Conservation (phyloP, 1,140 invertebrate species). For the Hirudo medicinalis region DNA sequence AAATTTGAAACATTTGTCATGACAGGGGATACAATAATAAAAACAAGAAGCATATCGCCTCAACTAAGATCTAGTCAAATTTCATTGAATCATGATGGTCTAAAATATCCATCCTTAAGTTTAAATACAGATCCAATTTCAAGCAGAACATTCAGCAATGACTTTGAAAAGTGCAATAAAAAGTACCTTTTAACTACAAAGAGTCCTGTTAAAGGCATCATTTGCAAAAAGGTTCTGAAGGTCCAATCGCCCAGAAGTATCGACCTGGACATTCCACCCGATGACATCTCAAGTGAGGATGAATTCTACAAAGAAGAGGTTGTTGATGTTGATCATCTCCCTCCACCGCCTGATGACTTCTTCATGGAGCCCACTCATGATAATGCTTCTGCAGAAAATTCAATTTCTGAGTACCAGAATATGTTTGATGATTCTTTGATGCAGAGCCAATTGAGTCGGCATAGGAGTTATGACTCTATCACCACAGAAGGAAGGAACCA, state of each 20-base stretch:
- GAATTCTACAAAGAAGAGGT: conserved; percentile 17
- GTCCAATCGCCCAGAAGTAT: background rate
- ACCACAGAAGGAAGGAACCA: background rate
- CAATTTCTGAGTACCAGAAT: background rate
- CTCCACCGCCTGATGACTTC: conserved; percentile 21
- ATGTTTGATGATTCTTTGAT: background rate
- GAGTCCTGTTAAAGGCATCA: no score
- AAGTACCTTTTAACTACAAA: no score
- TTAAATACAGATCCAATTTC: background rate
- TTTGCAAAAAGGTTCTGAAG: background rate
- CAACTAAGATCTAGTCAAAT: background rate
- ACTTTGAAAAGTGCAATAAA: background rate
- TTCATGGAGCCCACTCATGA: background rate
- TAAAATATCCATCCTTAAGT: background rate
- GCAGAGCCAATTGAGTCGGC: background rate
- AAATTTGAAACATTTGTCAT: conserved; percentile 40
- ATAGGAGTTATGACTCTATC: conserved; percentile 4
- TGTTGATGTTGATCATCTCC: conserved; percentile 18
- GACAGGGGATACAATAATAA: conserved; percentile 40
- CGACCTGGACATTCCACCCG: conserved; percentile 22
- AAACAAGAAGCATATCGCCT: conserved; percentile 26
- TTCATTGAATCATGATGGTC: background rate
- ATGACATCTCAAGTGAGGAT: conserved; percentile 24
- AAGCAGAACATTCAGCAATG: background rate
- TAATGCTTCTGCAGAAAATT: background rate